These are phyloP conservation scores for Sturnus vulgaris DNA, from an alignment of 2,113 vertebrate genomes.

Conservation along the genomic window DNA sequence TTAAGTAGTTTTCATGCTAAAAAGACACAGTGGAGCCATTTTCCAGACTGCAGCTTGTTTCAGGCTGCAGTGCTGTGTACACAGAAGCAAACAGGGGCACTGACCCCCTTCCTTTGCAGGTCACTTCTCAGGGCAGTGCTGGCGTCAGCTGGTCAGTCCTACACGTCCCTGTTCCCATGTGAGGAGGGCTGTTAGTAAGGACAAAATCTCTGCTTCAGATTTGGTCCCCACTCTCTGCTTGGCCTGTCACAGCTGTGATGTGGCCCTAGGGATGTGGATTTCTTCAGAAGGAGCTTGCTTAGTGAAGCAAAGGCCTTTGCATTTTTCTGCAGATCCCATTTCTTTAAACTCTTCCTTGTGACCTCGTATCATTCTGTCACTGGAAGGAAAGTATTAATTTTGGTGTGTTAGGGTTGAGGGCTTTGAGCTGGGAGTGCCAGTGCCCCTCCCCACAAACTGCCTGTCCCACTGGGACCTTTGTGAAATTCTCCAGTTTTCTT, in stretches of 20 bases:
- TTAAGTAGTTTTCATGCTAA: neutral
- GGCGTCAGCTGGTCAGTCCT: neutral
- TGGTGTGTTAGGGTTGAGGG: neutral
- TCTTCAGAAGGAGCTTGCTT: neutral
- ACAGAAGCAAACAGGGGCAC: neutral
- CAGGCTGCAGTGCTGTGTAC: neutral
- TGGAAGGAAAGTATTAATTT: neutral
- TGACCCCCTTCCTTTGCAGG: neutral
- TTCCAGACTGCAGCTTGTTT: neutral
- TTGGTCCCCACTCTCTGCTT: neutral
- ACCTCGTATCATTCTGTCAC: neutral
- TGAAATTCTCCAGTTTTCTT: neutral
- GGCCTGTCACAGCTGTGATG: neutral
- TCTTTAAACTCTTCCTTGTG: neutral
- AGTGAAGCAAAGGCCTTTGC: neutral
- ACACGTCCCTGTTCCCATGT: neutral
- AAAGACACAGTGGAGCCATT: neutral
- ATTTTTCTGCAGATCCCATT: neutral
- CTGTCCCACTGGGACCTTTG: neutral
- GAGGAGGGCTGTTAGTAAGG: neutral
- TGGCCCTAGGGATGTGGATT: neutral
- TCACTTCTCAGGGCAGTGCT: neutral
- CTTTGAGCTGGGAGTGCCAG: neutral
- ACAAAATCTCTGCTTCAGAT: neutral
- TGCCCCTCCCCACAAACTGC: neutral